Base-by-base conservation (phyloP, 1,140 invertebrate genomes). In the Pseudomyrmex dendroicus region DNA sequence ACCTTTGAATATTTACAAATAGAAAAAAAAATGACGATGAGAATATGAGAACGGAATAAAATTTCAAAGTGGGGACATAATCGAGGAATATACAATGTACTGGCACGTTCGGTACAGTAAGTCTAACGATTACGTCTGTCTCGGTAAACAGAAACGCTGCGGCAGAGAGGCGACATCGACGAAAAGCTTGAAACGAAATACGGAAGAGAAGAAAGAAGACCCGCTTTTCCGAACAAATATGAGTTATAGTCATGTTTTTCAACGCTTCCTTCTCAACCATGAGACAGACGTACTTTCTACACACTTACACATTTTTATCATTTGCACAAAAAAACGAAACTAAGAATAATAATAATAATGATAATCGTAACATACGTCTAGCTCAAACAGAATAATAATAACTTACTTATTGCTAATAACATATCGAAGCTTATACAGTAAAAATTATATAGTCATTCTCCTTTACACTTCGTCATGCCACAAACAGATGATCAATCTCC, bases 1-100 rank as follows among this genome's bases (percentile, higher is more conserved):
- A 67, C 67, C 77, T 84, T 80, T 90, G 63, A 54, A 82, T 94
- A 94, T 94, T 92, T 94, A 94, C 92, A 94, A 91, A 90, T 86
- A 86, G 89, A 86, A 87, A 89, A 72, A 77, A 57, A 62, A 25
- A n/a, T 56, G 56, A 64, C 10, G 62, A 12, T 57, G 52, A 48
- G 25, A 50, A 59, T 50, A 12, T 57, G 61, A 48, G 17, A 50
- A 59, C 59, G 59, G 62, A 63, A 35, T 35, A 83, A 13, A 57
- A 78, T 85, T 70, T 25, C 66, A 56, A 63, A 66, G 13, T 59
- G 12, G 35, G 44, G 10, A 9, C 22, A 20, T 35, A 17, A 63
- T 8, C 35, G 15, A 57, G 10, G 22, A 67, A 54, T 70, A 54
- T 54, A 64, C 64, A 50, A 84, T 70, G 62, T 86, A 89, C 86